Evolutionary conservation across 2,113 vertebrate genomes (phyloP).

Genomic region (Campylomormyrus numenius): DNA sequence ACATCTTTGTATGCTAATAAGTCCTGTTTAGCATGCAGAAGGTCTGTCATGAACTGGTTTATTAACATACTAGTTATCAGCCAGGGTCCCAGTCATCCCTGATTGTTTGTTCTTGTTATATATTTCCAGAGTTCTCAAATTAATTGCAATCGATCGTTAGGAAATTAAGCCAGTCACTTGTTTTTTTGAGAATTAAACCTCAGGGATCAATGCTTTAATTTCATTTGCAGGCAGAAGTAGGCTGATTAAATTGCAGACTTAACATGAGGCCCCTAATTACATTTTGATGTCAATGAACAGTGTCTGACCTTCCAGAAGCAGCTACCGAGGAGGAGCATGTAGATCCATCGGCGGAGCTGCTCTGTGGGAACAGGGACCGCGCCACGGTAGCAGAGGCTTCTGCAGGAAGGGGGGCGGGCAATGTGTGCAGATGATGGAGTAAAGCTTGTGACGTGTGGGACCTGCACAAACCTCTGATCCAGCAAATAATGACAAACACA

Average conservation of each 20-base stretch:
- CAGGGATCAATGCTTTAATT: not conserved
- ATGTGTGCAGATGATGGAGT: too few relatives aligned
- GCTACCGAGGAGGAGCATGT: not conserved
- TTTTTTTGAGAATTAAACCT: constrained; percentile 1
- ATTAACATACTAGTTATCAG: not conserved
- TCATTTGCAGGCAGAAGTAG: not conserved
- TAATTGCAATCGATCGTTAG: not conserved
- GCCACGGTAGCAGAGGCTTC: not conserved
- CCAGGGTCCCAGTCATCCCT: not conserved
- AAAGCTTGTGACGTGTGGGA: not conserved
- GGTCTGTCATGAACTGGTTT: not conserved
- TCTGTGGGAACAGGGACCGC: not conserved
- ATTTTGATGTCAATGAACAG: not conserved
- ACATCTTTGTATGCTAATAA: not conserved
- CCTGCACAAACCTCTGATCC: not conserved
- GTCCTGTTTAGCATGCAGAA: not conserved
- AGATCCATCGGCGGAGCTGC: not conserved
- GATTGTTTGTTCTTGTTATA: not conserved
- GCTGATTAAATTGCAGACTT: not conserved
- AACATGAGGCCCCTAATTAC: not conserved
- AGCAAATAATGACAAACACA: not conserved
- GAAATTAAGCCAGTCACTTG: not conserved
- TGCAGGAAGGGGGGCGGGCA: not conserved
- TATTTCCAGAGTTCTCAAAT: not conserved
- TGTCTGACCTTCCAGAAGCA: not conserved